Base-by-base conservation (phyloP, 2,888 invertebrate species). In the Drosophila neonasuta region DNA sequence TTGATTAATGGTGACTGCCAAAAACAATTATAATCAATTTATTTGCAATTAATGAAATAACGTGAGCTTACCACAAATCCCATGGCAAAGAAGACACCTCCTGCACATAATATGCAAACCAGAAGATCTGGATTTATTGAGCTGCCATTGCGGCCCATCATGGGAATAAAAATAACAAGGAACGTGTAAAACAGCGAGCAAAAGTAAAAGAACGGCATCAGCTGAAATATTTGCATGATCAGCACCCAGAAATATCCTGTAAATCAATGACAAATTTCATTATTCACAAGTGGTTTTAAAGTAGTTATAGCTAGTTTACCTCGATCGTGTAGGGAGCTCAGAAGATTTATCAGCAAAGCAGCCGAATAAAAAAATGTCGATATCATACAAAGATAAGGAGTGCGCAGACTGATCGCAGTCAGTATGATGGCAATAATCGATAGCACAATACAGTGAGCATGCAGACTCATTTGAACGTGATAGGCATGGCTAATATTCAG, bases 131-230 rank as follows among this genome's bases (percentile, higher is more conserved):
- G 93, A 80, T 92, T 92, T 1, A 88, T 69, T 3, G 86, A 81
- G 4, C 91, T 88, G 2, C 93, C 93, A 57, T 90, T 88, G 5
- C 93, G 89, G 0, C 93, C 94, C 91, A 93, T 91, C 75, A 94
- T 92, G 1, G 94, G 94, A 36, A 94, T 91, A 64, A 94, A 92
- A 49, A 92, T 90, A 20, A 89, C 88, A 10, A 92, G 89, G 17
- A 92, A 89, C 20, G 90, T 90, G 67, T 92, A 88, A 49, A 92
- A 89, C n/a, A 92, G 78, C 74, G 93, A 93, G 7, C 91, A 78
- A 4, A 91, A 87, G 56, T 92, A 89, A 1, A 92, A 68, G 56
- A 91, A 88, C 1, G 92, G 92, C 46, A 92, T 68, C 6, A 92
- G 69, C 78, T 91, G 88, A 75, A 89, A 76, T 73, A 89, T 24